Evolutionary conservation across 1,140 invertebrate species (phyloP).

Genomic region (Drosophila pandora): DNA sequence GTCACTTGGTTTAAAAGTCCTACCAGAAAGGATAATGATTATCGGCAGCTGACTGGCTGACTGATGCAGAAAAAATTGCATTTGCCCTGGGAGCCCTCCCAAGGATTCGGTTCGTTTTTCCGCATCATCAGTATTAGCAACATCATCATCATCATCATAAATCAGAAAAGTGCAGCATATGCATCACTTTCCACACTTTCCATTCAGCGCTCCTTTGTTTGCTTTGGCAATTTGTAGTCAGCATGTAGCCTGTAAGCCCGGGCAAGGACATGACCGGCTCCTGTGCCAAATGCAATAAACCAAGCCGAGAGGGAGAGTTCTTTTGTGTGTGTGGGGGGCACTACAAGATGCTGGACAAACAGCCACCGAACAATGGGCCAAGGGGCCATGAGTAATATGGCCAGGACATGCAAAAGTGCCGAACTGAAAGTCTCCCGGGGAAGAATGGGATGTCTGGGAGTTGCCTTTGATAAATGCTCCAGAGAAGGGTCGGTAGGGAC

Average conservation of each 20-base stretch:
- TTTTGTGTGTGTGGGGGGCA: constrained; percentile 16
- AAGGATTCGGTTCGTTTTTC: constrained; percentile 21
- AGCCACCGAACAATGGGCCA: constrained; percentile 45
- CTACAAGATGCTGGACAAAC: constrained; percentile 36
- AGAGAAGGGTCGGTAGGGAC: constrained; percentile 13
- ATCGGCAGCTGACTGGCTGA: constrained; percentile 10
- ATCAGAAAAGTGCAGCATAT: constrained; percentile 76
- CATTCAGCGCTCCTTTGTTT: constrained; percentile 55
- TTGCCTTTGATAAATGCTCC: constrained; percentile 69
- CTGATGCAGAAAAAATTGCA: constrained; percentile 40
- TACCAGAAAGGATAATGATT: neutral
- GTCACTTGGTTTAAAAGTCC: constrained; percentile 1
- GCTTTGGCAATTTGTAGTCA: constrained; percentile 41
- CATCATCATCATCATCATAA: constrained; percentile 72
- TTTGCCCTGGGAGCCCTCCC: neutral
- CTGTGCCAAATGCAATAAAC: constrained; percentile 73
- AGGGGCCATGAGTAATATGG: constrained; percentile 58
- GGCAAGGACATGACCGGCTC: constrained; percentile 9
- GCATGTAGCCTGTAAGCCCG: constrained; percentile 14
- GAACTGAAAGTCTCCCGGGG: constrained; percentile 15
- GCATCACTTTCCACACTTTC: constrained; percentile 72
- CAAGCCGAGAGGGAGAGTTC: constrained; percentile 14
- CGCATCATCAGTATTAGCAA: constrained; percentile 43
- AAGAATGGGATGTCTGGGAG: neutral
- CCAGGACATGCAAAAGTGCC: constrained; percentile 69